A percentile compares a stretch with the other conserved stretches of the same genome.
phyloP scores from a whole-genome alignment of 2,797 vertebrate genomes.

The Chaunax sp. region DNA sequence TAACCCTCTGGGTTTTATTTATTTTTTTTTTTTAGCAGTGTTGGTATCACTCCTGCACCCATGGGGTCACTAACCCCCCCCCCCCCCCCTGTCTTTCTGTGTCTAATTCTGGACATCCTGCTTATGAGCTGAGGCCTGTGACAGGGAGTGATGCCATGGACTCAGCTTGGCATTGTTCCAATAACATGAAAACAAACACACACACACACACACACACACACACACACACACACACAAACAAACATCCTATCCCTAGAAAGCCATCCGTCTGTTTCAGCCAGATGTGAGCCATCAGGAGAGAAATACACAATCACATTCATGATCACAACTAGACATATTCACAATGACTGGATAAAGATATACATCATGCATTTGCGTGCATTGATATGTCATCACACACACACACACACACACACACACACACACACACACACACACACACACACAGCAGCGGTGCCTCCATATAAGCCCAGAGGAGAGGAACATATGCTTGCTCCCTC shows the following conservation, averaged over 20 bases:
- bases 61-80: constrained; percentile 42
- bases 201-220: background rate
- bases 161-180: constrained; percentile 51
- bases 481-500: constrained; percentile 70
- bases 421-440: constrained; percentile 18
- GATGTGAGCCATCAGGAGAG: constrained; percentile 65
- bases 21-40: background rate
- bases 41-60: constrained; percentile 29
- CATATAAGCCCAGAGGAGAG: constrained; percentile 48
- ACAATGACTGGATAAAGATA: constrained; percentile 49
- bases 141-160: constrained; percentile 28
- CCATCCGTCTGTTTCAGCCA: constrained; percentile 61
- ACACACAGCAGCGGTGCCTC: constrained; percentile 21
- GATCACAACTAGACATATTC: constrained; percentile 46
- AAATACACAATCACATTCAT: constrained; percentile 19
- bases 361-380: constrained; percentile 33
- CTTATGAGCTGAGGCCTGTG: constrained; percentile 38
- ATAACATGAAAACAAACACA: constrained; percentile 36
- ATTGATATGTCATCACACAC: background rate
- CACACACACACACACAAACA: constrained; percentile 14
- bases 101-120: constrained; percentile 33
- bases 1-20: constrained; percentile 27
- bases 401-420: background rate
- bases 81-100: constrained; percentile 38
- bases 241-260: constrained; percentile 28